Conservation (phyloP, 2,888 invertebrate genomes). For the Malthinus seriepunctatus region DNA sequence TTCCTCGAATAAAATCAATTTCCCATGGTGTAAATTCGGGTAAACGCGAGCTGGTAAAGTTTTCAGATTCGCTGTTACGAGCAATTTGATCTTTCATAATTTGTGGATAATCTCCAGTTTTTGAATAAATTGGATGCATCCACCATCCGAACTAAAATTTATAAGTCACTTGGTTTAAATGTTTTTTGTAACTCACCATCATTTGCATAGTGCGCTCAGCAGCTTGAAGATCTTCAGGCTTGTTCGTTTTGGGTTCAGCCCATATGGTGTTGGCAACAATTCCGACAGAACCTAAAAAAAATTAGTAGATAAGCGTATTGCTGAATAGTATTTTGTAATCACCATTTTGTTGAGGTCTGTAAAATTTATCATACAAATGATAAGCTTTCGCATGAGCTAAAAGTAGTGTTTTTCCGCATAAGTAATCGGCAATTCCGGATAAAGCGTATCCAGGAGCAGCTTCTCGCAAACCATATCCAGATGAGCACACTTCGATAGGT, state of each 20-base stretch:
- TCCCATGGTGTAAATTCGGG: constrained; percentile 54
- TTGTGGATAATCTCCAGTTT: constrained; percentile 58
- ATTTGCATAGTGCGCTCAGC: constrained; percentile 61
- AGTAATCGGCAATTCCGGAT: constrained; percentile 63
- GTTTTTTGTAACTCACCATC: constrained; percentile 53
- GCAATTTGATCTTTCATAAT: constrained; percentile 55
- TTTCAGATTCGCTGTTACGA: constrained; percentile 52
- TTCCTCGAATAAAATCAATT: constrained; percentile 54
- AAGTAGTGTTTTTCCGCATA: constrained; percentile 66
- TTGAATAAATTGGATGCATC: constrained; percentile 56
- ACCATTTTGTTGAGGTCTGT: constrained; percentile 45
- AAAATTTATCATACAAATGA: constrained; percentile 60
- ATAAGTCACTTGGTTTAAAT: not conserved
- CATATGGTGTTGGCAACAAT: constrained; percentile 62
- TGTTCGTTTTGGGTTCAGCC: constrained; percentile 58
- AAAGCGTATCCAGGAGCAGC: constrained; percentile 57
- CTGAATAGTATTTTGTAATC: not conserved
- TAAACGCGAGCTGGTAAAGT: constrained; percentile 53
- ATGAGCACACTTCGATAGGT: constrained; percentile 45
- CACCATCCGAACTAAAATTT: constrained; percentile 55
- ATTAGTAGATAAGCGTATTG: constrained; percentile 1
- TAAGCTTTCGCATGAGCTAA: constrained; percentile 68
- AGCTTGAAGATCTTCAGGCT: constrained; percentile 57
- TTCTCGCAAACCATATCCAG: constrained; percentile 46
- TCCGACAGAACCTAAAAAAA: constrained; percentile 65